Base-by-base conservation (phyloP, 2,113 vertebrate genomes). In the Chlorocebus sabaeus region DNA sequence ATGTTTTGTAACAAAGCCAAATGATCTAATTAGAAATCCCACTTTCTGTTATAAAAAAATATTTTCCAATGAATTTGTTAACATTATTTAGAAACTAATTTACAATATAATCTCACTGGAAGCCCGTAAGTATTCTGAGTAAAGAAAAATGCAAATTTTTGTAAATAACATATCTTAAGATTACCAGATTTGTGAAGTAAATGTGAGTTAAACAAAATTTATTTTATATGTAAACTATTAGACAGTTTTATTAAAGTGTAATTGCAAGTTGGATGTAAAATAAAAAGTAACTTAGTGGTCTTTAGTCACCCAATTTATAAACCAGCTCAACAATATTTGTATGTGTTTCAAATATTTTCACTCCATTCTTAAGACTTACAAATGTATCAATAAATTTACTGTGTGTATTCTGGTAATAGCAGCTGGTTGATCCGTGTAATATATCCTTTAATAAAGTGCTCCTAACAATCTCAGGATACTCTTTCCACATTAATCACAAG, bases 191-290 rank as follows among this genome's bases (percentile, higher is more conserved):
- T 98, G 72, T 85, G 70, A 97, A 95, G 38, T 98, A 55, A 87
- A 96, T 48, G 67, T 98, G 73, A 86, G 75, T 91, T 84, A 96
- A 98, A 57, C 78, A 84, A 97, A 97, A 97, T 93, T 43, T 95
- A 84, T 92, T 97, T 73, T 97, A 82, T 82, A 76, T 89, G 76
- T 96, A 96, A 95, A 96, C 72, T 97, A 98, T 98, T 70, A 95
- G 84, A 87, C 20, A 76, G 89, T 93, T 93, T 91, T 90, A 93
- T 98, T 97, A 94, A 96, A 97, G 94, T 90, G 95, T 7, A 75
- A 93, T 95, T 84, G 32, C 50, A 92, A 95, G 6, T 90, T 79
- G 40, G 0, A 89, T 48, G 67, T 91, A 89, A 89, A 96, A 70
- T n/a, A 25, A 90, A 90, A 96, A 96, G 40, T 70, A 94, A 52